Percentiles rank a stretch among this genome's conserved stretches.
Evolutionary conservation across 1,140 invertebrate genomes (phyloP).

Genomic region (Megalopta genalis): DNA sequence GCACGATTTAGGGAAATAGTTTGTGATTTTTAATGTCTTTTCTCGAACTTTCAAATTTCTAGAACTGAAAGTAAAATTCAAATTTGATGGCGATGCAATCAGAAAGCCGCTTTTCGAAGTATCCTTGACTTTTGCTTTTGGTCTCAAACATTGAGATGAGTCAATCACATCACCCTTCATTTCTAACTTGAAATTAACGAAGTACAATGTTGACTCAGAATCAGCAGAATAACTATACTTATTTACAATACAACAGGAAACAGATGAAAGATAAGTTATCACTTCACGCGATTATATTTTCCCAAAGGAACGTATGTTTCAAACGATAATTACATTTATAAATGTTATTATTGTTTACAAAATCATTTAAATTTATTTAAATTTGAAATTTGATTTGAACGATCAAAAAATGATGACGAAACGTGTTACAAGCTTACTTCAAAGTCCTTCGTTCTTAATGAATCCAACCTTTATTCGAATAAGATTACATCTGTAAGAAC

Average conservation of each 20-base stretch:
- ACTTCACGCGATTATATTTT: background rate
- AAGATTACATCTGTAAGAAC: background rate
- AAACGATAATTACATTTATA: background rate
- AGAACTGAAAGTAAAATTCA: conserved; percentile 12
- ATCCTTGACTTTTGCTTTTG: background rate
- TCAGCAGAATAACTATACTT: background rate
- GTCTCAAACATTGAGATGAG: background rate
- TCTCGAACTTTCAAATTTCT: conserved; percentile 17
- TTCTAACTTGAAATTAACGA: background rate
- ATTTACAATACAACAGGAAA: conserved; percentile 1
- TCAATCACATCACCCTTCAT: background rate
- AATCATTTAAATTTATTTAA: background rate
- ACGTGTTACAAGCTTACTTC: background rate
- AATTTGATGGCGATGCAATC: background rate
- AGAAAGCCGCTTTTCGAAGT: background rate
- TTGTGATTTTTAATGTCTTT: conserved; percentile 19
- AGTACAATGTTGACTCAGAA: background rate
- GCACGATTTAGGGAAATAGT: conserved; percentile 17
- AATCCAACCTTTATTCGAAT: background rate
- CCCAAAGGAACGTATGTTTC: background rate
- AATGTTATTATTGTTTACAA: background rate
- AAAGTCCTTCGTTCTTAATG: background rate
- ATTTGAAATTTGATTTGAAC: background rate
- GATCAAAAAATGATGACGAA: background rate
- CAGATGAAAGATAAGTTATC: conserved; percentile 4